Base-by-base conservation (phyloP, 2,113 vertebrate species). In the Myocastor coypus region DNA sequence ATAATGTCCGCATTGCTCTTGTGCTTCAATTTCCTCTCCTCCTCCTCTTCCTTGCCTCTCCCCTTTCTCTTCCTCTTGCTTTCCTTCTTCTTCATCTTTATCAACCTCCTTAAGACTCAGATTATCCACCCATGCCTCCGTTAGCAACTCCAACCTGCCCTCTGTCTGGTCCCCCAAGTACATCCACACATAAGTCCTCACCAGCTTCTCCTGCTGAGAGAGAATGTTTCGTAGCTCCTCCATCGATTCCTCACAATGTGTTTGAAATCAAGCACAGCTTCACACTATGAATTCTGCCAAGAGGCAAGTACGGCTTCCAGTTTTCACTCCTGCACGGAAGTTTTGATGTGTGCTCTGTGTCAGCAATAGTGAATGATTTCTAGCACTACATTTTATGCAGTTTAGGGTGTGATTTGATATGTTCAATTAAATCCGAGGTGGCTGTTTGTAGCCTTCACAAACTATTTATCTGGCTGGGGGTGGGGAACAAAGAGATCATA, bases 401-500 rank as follows among this genome's bases (percentile, higher is more conserved):
- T 34, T 73, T 73, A n/a, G 13, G 5, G 10, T 75, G 37, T 61
- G 3, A 9, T 50, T 64, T n/a, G 20, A 63, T 63, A 26, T 61
- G 61, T 61, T 10, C 17, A 13, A 46, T 20, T 16, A 75, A 71
- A 30, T 83, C 13, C 55, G 24, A 30, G 14, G 14, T 9, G 59
- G 14, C 4, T 59, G 13, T 30, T 16, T 20, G 16, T 42, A 24
- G 17, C 17, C 61, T 83, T 46, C 50, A 61, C 19, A 59, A 83
- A 73, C 28, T 17, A 17, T 61, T 28, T 5, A 32, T 81, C 9
- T 68, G 16, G 3, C 34, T 12, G 22, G 14, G 34, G 7, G 8
- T 34, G 0, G 22, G 5, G 7, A 46, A 0, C 2, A n/a, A 20
- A 46, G 12, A 46, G 61, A 24, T 42, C 4, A 17, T 46, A 26